Evolutionary conservation across 1,140 invertebrate genomes (phyloP).

Genomic region (Ridgeia piscesae): DNA sequence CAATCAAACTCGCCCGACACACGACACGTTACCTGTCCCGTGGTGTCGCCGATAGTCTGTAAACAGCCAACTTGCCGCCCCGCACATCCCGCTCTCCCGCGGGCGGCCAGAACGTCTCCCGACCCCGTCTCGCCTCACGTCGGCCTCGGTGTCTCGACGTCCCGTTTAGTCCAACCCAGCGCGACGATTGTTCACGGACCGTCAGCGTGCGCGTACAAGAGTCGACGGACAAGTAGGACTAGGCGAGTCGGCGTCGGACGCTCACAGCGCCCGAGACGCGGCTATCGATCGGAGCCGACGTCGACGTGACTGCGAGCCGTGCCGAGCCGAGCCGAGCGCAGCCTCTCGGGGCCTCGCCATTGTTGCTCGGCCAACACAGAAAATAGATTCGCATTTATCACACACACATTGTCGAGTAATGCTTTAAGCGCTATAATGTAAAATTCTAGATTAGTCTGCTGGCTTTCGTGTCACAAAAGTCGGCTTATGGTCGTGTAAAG

Average conservation of each 20-base stretch:
- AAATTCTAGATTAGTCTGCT: neutral
- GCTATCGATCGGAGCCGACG: neutral
- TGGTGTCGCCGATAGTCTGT: neutral
- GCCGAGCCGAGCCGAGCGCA: neutral
- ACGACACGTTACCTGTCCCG: neutral
- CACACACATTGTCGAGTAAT: neutral
- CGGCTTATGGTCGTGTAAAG: neutral
- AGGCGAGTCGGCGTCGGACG: neutral
- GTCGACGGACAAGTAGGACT: neutral
- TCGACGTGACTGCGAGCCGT: neutral
- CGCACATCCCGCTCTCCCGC: neutral
- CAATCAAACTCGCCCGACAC: neutral
- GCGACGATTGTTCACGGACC: neutral
- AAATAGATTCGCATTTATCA: constrained; percentile 6
- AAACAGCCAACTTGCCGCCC: neutral
- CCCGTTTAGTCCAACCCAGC: neutral
- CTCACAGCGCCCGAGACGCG: neutral
- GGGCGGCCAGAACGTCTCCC: neutral
- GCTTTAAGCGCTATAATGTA: neutral
- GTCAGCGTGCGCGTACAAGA: neutral
- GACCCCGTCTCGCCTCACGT: neutral
- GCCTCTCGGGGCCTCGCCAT: neutral
- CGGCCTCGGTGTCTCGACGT: neutral
- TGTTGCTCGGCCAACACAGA: neutral
- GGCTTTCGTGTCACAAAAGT: neutral